Evolutionary conservation across 2,888 invertebrate species (phyloP).

Genomic region (Xestoiulus laeticollis): DNA sequence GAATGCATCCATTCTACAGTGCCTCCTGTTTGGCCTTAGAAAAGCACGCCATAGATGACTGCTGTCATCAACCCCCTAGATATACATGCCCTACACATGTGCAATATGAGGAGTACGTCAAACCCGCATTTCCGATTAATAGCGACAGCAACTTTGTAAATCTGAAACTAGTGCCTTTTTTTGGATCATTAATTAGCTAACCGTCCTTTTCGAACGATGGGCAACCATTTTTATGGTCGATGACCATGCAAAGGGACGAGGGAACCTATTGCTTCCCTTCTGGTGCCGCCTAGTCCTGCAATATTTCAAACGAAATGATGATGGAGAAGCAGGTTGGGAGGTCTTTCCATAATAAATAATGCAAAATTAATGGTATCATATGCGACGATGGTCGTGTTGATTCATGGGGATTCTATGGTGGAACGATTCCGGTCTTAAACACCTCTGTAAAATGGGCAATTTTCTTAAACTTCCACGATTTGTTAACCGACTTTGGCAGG

Average conservation of each 20-base stretch:
- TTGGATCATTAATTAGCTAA: conserved; percentile 28
- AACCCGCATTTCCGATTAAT: conserved; percentile 34
- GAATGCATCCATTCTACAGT: not conserved
- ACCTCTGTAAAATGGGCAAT: not conserved
- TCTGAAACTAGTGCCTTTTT: not conserved
- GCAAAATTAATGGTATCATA: conserved; percentile 7
- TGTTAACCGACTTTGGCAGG: not conserved
- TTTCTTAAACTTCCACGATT: not conserved
- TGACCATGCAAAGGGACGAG: conserved; percentile 1
- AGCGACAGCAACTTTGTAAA: not conserved
- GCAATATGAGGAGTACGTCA: conserved; percentile 6
- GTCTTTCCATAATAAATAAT: not conserved
- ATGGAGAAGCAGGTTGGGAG: conserved; percentile 15
- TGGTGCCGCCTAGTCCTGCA: not conserved
- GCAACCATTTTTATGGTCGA: not conserved
- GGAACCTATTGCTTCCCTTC: not conserved
- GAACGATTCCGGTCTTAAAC: not conserved
- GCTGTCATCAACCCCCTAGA: not conserved
- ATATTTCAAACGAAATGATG: conserved; percentile 18
- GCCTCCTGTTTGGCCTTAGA: not conserved
- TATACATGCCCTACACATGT: not conserved
- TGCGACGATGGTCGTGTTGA: not conserved
- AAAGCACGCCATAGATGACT: not conserved
- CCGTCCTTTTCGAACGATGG: not conserved
- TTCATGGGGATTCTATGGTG: not conserved